Conservation (phyloP, 1,140 invertebrate genomes). For the Marisa cornuarietis region DNA sequence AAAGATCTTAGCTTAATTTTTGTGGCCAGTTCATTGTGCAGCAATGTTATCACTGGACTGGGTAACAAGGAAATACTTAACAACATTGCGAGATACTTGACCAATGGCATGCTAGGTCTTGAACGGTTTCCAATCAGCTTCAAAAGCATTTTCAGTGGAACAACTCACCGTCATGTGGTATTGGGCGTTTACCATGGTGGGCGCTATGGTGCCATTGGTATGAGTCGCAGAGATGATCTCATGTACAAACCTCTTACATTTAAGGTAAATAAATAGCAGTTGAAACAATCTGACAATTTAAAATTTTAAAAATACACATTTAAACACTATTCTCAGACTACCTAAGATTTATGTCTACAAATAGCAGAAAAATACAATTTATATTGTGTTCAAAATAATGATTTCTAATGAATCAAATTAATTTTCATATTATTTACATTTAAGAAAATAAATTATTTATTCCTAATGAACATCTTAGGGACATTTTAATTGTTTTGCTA, state of each 20-base stretch:
- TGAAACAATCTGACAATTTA: not conserved
- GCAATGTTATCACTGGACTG: not conserved
- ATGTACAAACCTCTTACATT: conserved; percentile 66
- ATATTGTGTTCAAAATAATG: not conserved
- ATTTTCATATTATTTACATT: no score
- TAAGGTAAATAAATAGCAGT: conserved; percentile 48
- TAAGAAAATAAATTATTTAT: no score
- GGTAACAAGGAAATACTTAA: conserved; percentile 25
- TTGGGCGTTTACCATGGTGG: conserved; percentile 64
- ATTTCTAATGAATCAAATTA: not conserved
- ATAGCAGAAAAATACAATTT: not conserved
- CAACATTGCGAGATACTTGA: conserved; percentile 46
- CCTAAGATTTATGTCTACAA: not conserved
- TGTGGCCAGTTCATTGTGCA: not conserved
- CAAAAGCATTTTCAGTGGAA: conserved; percentile 60
- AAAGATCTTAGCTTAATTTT: conserved; percentile 1
- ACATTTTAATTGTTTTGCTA: no score
- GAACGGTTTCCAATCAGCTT: conserved; percentile 67
- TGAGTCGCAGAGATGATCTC: conserved; percentile 65
- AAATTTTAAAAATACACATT: not conserved
- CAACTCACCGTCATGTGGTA: conserved; percentile 65
- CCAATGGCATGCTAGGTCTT: conserved; percentile 63
- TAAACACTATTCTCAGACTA: not conserved
- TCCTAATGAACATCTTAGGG: no score
- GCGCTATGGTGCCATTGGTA: conserved; percentile 65